A percentile compares a stretch with the other conserved stretches of the same genome.
These are phyloP conservation scores for Dasysyrphus tricinctus DNA, from an alignment of 2,888 invertebrate genomes.

Conservation along the genomic window DNA sequence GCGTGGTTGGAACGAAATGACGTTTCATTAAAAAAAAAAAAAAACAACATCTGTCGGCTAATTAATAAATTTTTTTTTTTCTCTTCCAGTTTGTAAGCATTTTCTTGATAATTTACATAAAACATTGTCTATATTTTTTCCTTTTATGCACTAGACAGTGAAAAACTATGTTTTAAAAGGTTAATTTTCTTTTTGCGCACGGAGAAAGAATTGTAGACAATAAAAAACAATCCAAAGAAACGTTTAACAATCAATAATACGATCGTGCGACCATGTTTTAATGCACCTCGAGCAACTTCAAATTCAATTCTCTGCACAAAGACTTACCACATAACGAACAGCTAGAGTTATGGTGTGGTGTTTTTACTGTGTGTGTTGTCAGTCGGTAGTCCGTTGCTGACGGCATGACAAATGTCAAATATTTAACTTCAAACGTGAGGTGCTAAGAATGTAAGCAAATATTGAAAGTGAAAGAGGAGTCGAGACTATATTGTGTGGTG, in stretches of 20 bases:
- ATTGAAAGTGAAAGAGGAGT: slow-evolving; percentile 75
- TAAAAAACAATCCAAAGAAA: slow-evolving; percentile 10
- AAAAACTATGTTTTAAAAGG: slow-evolving; percentile 16
- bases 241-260: slow-evolving; percentile 59
- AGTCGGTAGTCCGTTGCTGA: slow-evolving; percentile 59
- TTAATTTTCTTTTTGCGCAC: slow-evolving; percentile 1
- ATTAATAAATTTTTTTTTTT: slow-evolving; percentile 7
- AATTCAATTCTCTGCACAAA: slow-evolving; percentile 6
- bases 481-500: slow-evolving; percentile 8
- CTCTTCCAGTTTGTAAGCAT: slow-evolving; percentile 22
- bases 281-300: slow-evolving; percentile 40
- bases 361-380: background rate
- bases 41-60: background rate
- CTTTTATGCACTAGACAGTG: background rate
- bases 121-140: slow-evolving; percentile 42
- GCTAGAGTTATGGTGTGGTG: slow-evolving; percentile 8
- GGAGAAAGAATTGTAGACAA: slow-evolving; percentile 27
- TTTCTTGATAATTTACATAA: slow-evolving; percentile 46
- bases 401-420: slow-evolving; percentile 75
- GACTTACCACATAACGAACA: slow-evolving; percentile 7
- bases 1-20: slow-evolving; percentile 7
- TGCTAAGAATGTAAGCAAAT: slow-evolving; percentile 75
- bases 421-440: slow-evolving; percentile 73
- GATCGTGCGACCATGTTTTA: slow-evolving; percentile 46
- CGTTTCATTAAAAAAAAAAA: slow-evolving; percentile 4